Evolutionary conservation across 1,140 invertebrate species (phyloP).

Genomic region (Penaeus vannamei): DNA sequence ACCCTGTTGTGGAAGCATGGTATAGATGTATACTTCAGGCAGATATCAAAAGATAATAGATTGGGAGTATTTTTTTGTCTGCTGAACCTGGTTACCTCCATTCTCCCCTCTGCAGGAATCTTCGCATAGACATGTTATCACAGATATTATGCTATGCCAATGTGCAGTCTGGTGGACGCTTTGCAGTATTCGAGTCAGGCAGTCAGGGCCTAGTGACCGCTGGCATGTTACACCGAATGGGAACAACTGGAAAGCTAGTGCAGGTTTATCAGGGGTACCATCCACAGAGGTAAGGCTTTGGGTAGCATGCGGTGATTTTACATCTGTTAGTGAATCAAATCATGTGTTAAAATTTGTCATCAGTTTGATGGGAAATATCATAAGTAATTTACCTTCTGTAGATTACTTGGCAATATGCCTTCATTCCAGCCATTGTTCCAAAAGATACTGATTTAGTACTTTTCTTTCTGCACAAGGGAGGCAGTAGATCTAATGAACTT

Average conservation of each 20-base stretch:
- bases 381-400: no score
- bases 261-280: conserved; percentile 86
- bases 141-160: conserved; percentile 88
- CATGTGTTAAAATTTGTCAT: no score
- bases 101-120: conserved; percentile 71
- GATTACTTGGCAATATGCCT: no score
- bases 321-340: no score
- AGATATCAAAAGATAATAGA: no score
- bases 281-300: conserved; percentile 79
- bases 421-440: no score
- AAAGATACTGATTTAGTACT: no score
- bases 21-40: background rate
- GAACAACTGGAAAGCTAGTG: conserved; percentile 79
- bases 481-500: conserved; percentile 81
- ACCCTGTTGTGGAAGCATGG: background rate
- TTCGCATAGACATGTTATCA: conserved; percentile 88
- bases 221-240: conserved; percentile 79
- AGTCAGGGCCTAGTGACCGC: conserved; percentile 87
- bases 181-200: conserved; percentile 90
- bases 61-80: no score
- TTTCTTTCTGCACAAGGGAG: conserved; percentile 69
- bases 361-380: no score
- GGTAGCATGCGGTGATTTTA: background rate
- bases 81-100: no score
- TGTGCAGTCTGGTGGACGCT: conserved; percentile 82